Evolutionary conservation across 1,140 invertebrate species (phyloP).

Genomic region (Cydia amplana): DNA sequence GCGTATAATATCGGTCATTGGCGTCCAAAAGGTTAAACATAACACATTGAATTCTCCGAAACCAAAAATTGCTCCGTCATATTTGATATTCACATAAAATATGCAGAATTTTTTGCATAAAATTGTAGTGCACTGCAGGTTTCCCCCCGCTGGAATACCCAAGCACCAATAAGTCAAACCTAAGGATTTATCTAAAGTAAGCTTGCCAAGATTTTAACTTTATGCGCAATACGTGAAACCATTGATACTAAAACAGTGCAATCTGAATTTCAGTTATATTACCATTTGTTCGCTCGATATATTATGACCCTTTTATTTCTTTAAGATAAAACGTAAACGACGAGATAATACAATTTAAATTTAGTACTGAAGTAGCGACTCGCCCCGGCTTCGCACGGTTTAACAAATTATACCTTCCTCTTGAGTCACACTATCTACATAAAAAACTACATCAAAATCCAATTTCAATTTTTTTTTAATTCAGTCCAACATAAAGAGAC

Average conservation of each 20-base stretch:
- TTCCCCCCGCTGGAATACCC: not conserved
- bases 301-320: not conserved
- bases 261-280: not conserved
- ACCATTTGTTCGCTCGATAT: not conserved
- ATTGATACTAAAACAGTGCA: not conserved
- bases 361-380: too few species aligned
- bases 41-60: not conserved
- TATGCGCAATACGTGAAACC: not conserved
- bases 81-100: not conserved
- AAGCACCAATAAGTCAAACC: not conserved
- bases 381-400: too few species aligned
- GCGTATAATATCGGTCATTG: too few species aligned
- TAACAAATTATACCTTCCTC: too few species aligned
- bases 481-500: too few species aligned
- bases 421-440: too few species aligned
- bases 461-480: too few species aligned
- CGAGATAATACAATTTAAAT: too few species aligned
- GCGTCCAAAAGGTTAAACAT: not conserved
- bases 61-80: not conserved
- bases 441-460: too few species aligned
- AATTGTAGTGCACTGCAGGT: not conserved
- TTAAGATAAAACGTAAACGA: not conserved
- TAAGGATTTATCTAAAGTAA: slow-evolving; percentile 2
- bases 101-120: not conserved
- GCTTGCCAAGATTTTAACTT: not conserved